phyloP scores from a whole-genome alignment of 2,113 vertebrate genomes.

The Cyrtonyx montezumae region DNA sequence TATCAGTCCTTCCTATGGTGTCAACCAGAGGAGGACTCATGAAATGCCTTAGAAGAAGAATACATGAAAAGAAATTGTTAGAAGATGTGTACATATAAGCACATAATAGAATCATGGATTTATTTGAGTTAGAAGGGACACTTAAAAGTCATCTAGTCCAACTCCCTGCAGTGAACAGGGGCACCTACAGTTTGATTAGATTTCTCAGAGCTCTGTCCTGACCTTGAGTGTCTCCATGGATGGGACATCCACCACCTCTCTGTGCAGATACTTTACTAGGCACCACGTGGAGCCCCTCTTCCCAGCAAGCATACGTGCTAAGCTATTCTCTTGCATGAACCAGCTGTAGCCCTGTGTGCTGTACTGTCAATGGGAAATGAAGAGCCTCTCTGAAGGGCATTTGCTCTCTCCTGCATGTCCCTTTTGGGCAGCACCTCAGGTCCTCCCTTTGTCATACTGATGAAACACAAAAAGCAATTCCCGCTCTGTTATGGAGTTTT shows the following conservation, averaged over 20 bases:
- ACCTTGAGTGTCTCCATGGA: too few species aligned
- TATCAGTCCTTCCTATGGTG: not conserved
- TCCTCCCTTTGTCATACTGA: not conserved
- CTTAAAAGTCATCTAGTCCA: too few species aligned
- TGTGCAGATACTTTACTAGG: not conserved
- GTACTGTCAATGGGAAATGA: not conserved
- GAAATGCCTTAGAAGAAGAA: not conserved
- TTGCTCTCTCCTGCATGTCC: not conserved
- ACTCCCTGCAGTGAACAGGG: too few species aligned
- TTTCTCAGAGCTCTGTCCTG: too few species aligned
- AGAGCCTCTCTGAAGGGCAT: not conserved
- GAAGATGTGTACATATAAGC: not conserved
- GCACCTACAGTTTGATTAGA: too few species aligned
- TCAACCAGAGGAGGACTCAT: not conserved
- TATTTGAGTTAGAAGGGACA: too few species aligned
- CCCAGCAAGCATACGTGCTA: not conserved
- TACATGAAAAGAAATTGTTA: not conserved
- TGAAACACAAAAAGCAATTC: not conserved
- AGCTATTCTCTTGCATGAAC: not conserved
- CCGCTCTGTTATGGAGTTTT: fast-evolving
- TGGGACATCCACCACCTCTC: too few species aligned
- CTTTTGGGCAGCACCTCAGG: not conserved
- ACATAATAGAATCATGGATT: too few species aligned
- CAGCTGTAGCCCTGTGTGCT: not conserved
- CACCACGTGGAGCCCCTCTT: not conserved